Percentiles rank a stretch among this genome's conserved stretches.
Evolutionary conservation across 1,140 invertebrate genomes (phyloP).

Genomic region (Drosophila littoralis): DNA sequence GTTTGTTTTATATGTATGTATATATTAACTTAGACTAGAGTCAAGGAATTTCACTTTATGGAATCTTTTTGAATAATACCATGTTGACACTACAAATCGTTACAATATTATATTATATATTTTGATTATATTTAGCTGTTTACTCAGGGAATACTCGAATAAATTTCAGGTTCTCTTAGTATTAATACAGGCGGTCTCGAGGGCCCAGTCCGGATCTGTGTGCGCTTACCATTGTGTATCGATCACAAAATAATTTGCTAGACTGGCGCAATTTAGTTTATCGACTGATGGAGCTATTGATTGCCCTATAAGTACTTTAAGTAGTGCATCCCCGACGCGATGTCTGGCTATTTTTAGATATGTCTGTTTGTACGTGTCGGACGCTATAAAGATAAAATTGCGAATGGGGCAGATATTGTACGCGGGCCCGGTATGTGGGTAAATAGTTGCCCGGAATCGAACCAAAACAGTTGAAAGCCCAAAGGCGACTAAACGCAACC

Average conservation of each 20-base stretch:
- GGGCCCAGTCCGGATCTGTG: too few relatives aligned
- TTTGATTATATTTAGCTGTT: conserved; percentile 1
- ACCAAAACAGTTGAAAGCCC: conserved; percentile 49
- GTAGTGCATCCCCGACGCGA: conserved; percentile 14
- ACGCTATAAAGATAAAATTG: conserved; percentile 61
- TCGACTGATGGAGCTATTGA: conserved; percentile 3
- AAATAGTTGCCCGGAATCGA: conserved; percentile 25
- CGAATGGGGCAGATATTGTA: neutral
- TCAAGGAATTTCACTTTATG: too few relatives aligned
- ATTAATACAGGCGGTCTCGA: too few relatives aligned
- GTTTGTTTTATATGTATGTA: too few relatives aligned
- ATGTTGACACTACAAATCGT: neutral
- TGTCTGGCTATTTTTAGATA: conserved; percentile 26
- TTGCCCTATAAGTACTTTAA: neutral
- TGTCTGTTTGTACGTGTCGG: conserved; percentile 18
- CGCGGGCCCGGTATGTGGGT: neutral
- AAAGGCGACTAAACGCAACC: conserved; percentile 64
- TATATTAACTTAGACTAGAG: too few relatives aligned
- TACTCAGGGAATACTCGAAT: too few relatives aligned
- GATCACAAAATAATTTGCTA: conserved; percentile 48
- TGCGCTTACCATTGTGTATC: conserved; percentile 64
- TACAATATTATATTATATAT: too few relatives aligned
- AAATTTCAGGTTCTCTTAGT: too few relatives aligned
- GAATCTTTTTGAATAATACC: too few relatives aligned
- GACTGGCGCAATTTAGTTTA: conserved; percentile 51